phyloP scores from a whole-genome alignment of 2,888 invertebrate species.

The Pseudanteris insignis region DNA sequence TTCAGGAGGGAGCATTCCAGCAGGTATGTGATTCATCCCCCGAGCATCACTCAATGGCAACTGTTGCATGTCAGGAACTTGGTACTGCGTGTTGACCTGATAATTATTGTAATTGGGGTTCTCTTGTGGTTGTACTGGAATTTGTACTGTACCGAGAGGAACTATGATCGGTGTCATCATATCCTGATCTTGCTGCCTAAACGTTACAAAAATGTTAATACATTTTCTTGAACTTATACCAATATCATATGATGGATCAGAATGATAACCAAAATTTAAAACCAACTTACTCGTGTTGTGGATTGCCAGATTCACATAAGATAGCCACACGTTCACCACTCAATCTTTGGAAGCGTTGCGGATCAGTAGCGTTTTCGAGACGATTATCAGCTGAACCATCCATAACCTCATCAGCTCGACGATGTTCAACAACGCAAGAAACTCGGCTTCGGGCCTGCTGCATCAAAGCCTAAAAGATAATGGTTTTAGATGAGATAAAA shows the following conservation, averaged over 20 bases:
- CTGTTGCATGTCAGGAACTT: constrained; percentile 59
- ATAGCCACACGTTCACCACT: constrained; percentile 89
- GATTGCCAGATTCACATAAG: constrained; percentile 84
- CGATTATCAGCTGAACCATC: constrained; percentile 78
- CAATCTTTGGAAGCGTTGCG: constrained; percentile 73
- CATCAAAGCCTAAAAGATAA: constrained; percentile 64
- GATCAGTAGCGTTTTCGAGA: constrained; percentile 80
- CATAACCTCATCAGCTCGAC: constrained; percentile 83
- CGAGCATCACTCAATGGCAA: constrained; percentile 57
- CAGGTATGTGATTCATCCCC: constrained; percentile 57
- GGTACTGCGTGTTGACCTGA: constrained; percentile 59
- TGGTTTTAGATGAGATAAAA: too few species aligned
- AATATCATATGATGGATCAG: too few species aligned
- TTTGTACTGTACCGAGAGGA: constrained; percentile 59
- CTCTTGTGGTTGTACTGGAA: constrained; percentile 58
- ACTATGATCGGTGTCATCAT: constrained; percentile 62
- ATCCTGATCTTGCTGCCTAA: constrained; percentile 60
- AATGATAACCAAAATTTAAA: background rate
- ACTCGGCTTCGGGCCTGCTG: constrained; percentile 76
- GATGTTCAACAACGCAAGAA: constrained; percentile 90
- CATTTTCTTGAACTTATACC: too few species aligned
- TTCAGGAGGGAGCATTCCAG: constrained; percentile 53
- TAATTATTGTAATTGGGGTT: constrained; percentile 57
- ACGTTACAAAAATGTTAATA: too few species aligned
- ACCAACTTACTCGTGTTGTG: constrained; percentile 69